These are phyloP conservation scores for Passer montanus DNA, from an alignment of 2,113 vertebrate species.

Conservation along the genomic window DNA sequence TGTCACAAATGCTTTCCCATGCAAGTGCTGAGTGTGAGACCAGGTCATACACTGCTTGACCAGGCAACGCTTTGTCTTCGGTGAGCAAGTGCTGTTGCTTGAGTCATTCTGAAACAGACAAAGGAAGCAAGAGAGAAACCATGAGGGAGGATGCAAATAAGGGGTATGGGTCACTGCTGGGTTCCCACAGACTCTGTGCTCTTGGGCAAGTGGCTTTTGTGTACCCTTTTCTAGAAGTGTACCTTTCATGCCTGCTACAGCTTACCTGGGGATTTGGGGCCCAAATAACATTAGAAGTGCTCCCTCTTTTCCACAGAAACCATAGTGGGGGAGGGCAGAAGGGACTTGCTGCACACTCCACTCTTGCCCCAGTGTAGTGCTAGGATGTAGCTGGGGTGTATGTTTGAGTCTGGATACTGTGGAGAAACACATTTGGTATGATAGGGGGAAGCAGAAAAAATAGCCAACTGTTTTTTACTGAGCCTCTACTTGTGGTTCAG, in stretches of 20 bases:
- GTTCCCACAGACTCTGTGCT: neutral
- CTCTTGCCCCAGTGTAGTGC: neutral
- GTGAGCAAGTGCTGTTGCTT: neutral
- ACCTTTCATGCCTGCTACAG: neutral
- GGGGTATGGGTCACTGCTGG: neutral
- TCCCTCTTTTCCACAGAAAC: neutral
- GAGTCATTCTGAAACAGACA: constrained; percentile 42
- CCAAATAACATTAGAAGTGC: neutral
- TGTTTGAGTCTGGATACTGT: neutral
- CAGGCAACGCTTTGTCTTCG: neutral
- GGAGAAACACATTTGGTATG: neutral
- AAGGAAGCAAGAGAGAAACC: constrained; percentile 14
- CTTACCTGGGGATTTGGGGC: neutral
- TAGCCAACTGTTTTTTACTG: neutral
- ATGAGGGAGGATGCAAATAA: constrained; percentile 20
- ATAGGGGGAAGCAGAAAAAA: neutral
- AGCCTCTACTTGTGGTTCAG: neutral
- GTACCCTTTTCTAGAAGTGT: neutral
- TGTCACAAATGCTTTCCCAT: neutral
- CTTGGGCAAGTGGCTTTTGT: neutral
- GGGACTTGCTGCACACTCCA: neutral
- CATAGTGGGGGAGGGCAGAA: neutral
- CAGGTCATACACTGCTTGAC: neutral
- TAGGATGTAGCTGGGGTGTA: neutral
- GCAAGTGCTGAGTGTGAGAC: neutral